These are phyloP conservation scores for Monoplex corrugatus DNA, from an alignment of 2,888 invertebrate genomes.

Conservation along the genomic window DNA sequence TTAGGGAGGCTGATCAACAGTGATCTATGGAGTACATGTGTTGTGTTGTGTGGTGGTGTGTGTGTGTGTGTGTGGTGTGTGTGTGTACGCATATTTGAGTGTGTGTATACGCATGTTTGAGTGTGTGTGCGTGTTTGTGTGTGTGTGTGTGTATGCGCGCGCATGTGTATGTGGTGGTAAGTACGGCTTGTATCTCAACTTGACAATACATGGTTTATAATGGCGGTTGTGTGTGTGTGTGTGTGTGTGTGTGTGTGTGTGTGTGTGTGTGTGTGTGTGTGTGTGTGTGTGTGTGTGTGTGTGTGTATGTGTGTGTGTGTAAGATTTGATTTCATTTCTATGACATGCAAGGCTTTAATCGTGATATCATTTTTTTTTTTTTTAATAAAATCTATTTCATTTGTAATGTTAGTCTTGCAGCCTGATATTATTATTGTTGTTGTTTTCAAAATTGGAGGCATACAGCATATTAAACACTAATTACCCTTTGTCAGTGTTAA, in stretches of 20 bases:
- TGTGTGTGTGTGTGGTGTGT: no score
- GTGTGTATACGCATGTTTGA: background rate
- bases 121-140: background rate
- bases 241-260: slow-evolving; percentile 5
- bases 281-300: background rate
- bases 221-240: background rate
- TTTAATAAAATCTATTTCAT: no score
- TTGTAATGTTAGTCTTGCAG: background rate
- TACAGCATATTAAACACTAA: no score
- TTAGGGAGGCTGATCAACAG: background rate
- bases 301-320: background rate
- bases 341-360: background rate
- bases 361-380: background rate
- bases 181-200: no score
- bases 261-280: background rate
- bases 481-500: no score
- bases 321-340: background rate
- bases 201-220: no score
- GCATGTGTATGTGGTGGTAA: background rate
- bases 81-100: no score
- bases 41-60: no score
- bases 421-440: no score
- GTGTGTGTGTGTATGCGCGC: slow-evolving; percentile 13
- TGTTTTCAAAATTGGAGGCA: no score
- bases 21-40: background rate